Percentiles rank a stretch among this genome's conserved stretches.
Evolutionary conservation across 1,140 invertebrate species (phyloP).

Genomic region (Drosophila saltans): DNA sequence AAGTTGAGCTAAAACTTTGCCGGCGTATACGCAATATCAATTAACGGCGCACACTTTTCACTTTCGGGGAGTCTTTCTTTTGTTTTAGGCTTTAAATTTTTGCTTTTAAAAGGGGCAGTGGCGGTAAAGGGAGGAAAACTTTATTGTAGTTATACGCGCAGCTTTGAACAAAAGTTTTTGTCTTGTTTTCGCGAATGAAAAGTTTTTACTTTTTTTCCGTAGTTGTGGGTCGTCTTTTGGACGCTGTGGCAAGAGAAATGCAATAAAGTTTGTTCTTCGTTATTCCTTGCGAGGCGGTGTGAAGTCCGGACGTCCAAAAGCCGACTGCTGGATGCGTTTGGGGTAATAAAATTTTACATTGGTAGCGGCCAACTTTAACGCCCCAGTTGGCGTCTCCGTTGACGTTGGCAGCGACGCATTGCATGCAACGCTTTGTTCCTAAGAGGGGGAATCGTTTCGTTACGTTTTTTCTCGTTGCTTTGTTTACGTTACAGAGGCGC

Average conservation of each 20-base stretch:
- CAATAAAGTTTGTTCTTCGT: conserved; percentile 55
- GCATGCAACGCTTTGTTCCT: not conserved
- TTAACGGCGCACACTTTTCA: conserved; percentile 53
- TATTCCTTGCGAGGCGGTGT: conserved; percentile 64
- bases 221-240: conserved; percentile 25
- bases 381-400: conserved; percentile 43
- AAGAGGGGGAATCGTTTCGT: not conserved
- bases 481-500: conserved; percentile 24
- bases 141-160: conserved; percentile 52
- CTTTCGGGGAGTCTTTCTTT: conserved; percentile 33
- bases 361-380: conserved; percentile 43
- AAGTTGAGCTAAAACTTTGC: conserved; percentile 18
- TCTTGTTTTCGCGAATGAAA: conserved; percentile 39
- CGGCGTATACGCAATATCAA: conserved; percentile 64
- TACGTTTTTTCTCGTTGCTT: conserved; percentile 18
- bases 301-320: conserved; percentile 80
- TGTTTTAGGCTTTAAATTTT: conserved; percentile 16
- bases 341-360: conserved; percentile 82
- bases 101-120: not conserved
- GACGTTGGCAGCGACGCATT: conserved; percentile 20
- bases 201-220: conserved; percentile 40
- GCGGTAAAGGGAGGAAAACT: conserved; percentile 4
- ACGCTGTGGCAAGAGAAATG: conserved; percentile 44
- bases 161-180: conserved; percentile 54
- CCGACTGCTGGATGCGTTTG: conserved; percentile 80